Conservation (phyloP, 2,888 invertebrate genomes). For the Apodemia hepburni region DNA sequence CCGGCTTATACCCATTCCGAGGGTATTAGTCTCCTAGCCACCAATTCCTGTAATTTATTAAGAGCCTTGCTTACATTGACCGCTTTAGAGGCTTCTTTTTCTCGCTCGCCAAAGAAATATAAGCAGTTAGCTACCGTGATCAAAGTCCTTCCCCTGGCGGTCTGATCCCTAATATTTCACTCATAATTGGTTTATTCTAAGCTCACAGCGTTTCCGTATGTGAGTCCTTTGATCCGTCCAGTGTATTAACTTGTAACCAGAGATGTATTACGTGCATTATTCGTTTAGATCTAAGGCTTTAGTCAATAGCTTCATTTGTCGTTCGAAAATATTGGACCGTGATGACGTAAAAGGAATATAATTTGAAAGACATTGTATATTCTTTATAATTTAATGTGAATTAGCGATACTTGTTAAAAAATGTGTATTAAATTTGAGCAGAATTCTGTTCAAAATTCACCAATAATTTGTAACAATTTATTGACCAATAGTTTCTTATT, state of each 20-base stretch:
- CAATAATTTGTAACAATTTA: no score
- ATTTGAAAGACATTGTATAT: slow-evolving; percentile 11
- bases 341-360: slow-evolving; percentile 19
- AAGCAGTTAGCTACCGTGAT: slow-evolving; percentile 59
- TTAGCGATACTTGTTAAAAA: no score
- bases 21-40: slow-evolving; percentile 71
- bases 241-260: slow-evolving; percentile 71
- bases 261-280: slow-evolving; percentile 72
- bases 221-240: slow-evolving; percentile 73
- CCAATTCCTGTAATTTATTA: slow-evolving; percentile 78
- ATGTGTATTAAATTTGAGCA: no score
- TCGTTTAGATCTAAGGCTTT: slow-evolving; percentile 65
- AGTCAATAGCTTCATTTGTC: slow-evolving; percentile 59
- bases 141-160: slow-evolving; percentile 65
- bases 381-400: no score
- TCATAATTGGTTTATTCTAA: slow-evolving; percentile 81
- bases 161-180: slow-evolving; percentile 80
- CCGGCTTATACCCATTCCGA: slow-evolving; percentile 74
- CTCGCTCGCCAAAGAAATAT: slow-evolving; percentile 63
- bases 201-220: slow-evolving; percentile 72
- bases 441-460: no score
- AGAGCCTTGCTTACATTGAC: slow-evolving; percentile 62
- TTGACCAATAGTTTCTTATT: no score
- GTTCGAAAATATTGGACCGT: slow-evolving; percentile 27
- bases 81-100: slow-evolving; percentile 66